phyloP scores from a whole-genome alignment of 2,888 invertebrate species.

The Chironomus riparius region DNA sequence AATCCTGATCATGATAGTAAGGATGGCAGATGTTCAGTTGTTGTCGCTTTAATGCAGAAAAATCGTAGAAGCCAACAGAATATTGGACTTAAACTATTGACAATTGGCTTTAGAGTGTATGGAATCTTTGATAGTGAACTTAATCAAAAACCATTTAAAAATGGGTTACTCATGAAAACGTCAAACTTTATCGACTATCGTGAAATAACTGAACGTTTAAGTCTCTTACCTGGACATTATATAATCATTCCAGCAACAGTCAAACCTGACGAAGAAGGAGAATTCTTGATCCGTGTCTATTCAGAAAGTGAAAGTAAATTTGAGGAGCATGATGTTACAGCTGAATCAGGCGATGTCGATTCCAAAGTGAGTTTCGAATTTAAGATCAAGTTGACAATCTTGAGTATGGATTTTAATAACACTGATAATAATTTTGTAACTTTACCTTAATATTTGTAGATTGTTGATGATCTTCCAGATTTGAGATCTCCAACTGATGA shows the following conservation, averaged over 20 bases:
- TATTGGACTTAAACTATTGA: constrained; percentile 84
- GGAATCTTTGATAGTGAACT: constrained; percentile 61
- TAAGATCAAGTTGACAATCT: too few species aligned
- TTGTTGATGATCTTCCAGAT: constrained; percentile 44
- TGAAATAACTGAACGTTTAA: constrained; percentile 80
- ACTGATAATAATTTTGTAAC: too few species aligned
- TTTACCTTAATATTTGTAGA: constrained; percentile 34
- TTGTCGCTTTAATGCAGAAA: constrained; percentile 94
- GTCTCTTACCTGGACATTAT: constrained; percentile 87
- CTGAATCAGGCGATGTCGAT: constrained; percentile 74
- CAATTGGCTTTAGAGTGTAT: constrained; percentile 94
- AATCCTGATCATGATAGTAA: constrained; percentile 81
- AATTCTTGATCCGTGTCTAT: constrained; percentile 91
- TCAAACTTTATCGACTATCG: constrained; percentile 92
- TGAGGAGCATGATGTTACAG: constrained; percentile 82
- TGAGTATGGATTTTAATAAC: too few species aligned
- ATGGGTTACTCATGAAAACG: constrained; percentile 80
- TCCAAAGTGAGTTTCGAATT: constrained; percentile 57
- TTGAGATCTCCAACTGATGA: constrained; percentile 36
- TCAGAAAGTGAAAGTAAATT: constrained; percentile 82
- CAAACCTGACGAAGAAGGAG: constrained; percentile 92
- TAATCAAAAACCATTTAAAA: constrained; percentile 67
- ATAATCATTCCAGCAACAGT: constrained; percentile 95
- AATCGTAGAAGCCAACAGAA: constrained; percentile 82
- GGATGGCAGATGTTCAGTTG: constrained; percentile 85